These are phyloP conservation scores for Bursaphelenchus okinawaensis DNA, from an alignment of 2,888 invertebrate genomes.

Conservation along the genomic window DNA sequence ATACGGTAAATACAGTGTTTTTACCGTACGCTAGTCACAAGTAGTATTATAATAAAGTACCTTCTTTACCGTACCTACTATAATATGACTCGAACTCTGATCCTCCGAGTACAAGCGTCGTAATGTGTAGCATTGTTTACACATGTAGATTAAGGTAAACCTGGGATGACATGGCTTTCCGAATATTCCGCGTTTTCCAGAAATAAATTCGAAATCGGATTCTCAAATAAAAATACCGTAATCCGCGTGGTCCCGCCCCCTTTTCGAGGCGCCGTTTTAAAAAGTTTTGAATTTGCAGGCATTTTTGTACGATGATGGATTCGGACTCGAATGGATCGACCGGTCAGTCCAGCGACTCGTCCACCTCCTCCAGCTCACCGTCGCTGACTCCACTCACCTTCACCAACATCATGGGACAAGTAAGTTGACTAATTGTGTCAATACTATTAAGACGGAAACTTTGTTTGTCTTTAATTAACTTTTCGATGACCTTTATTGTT, in stretches of 20 bases:
- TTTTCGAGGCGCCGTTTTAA: neutral
- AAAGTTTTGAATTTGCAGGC: neutral
- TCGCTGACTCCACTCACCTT: conserved; percentile 19
- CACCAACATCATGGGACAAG: conserved; percentile 27
- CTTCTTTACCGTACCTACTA: too few relatives aligned
- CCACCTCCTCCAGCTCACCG: neutral
- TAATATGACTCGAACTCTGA: too few relatives aligned
- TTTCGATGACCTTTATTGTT: too few relatives aligned
- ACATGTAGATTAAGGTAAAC: neutral
- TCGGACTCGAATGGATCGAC: neutral
- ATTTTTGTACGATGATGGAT: neutral
- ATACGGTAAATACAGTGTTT: too few relatives aligned
- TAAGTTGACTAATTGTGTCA: too few relatives aligned
- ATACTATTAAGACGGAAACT: neutral
- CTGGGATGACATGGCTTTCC: neutral
- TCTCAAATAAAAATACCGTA: neutral
- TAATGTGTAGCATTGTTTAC: too few relatives aligned
- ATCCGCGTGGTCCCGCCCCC: neutral
- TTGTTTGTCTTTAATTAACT: neutral
- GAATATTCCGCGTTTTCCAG: neutral
- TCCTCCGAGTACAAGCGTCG: too few relatives aligned
- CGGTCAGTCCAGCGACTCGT: neutral
- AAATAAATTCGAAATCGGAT: too few relatives aligned
- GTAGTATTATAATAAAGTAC: too few relatives aligned
- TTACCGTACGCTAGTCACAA: too few relatives aligned